Conservation (phyloP, 2,113 vertebrate species). For the Hystrix brachyura region DNA sequence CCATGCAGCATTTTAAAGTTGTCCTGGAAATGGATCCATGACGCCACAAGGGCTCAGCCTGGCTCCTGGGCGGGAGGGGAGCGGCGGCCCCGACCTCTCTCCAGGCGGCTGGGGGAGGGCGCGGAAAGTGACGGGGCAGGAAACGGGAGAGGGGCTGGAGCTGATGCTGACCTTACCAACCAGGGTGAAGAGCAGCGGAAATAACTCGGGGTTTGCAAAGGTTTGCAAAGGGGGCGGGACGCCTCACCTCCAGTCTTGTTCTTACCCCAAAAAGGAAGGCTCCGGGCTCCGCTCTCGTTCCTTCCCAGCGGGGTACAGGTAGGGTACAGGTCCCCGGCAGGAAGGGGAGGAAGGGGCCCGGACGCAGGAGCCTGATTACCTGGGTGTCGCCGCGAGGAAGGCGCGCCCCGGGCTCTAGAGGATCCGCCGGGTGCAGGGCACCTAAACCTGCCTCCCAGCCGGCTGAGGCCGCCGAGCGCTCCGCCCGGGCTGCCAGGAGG, state of each 20-base stretch:
- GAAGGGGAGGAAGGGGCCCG: no score
- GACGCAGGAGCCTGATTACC: conserved; percentile 58
- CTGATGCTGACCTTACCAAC: not conserved
- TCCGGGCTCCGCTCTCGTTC: not conserved
- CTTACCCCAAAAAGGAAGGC: not conserved
- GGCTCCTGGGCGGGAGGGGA: not conserved
- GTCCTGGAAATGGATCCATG: not conserved
- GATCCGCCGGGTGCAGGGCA: not conserved
- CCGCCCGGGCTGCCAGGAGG: not conserved
- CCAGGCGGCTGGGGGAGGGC: not conserved
- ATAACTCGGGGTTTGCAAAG: not conserved
- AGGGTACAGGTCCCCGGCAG: not conserved
- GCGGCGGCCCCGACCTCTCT: not conserved
- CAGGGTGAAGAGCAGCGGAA: not conserved
- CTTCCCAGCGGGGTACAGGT: not conserved
- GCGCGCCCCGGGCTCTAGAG: not conserved
- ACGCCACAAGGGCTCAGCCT: not conserved
- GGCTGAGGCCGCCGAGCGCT: not conserved
- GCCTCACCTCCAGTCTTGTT: not conserved
- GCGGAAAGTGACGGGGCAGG: not conserved
- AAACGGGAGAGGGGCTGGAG: not conserved
- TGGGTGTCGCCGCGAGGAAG: not conserved
- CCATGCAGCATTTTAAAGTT: conserved; percentile 53
- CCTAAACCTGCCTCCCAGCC: not conserved
- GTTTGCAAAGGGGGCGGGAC: not conserved